Evolutionary conservation across 2,888 invertebrate genomes (phyloP).

Genomic region (Embidobia sp.): DNA sequence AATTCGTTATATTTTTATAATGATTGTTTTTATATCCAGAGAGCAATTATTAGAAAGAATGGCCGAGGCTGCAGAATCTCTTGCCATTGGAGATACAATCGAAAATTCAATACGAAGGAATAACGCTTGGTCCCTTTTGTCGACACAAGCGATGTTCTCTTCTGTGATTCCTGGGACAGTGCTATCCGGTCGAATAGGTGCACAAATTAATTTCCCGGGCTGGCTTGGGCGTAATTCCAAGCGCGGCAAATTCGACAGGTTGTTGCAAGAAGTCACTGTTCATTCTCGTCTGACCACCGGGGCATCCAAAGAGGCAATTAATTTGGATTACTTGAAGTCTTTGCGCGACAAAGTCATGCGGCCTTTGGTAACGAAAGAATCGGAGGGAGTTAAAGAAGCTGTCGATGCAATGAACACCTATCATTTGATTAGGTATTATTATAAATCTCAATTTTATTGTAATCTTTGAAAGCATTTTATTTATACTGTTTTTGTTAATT

Average conservation of each 20-base stretch:
- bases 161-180: conserved; percentile 94
- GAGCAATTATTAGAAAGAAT: conserved; percentile 86
- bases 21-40: conserved; percentile 74
- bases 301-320: conserved; percentile 89
- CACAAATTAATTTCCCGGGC: conserved; percentile 93
- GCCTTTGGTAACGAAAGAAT: conserved; percentile 88
- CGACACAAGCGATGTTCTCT: conserved; percentile 93
- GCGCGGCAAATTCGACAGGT: conserved; percentile 89
- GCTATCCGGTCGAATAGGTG: conserved; percentile 90
- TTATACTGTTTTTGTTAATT: conserved; percentile 33
- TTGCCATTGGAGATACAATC: conserved; percentile 93
- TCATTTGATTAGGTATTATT: conserved; percentile 85
- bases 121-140: conserved; percentile 94
- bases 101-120: conserved; percentile 90
- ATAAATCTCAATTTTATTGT: neutral
- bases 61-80: conserved; percentile 91
- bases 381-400: conserved; percentile 88
- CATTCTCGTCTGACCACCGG: conserved; percentile 76
- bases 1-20: too few relatives aligned
- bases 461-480: too few relatives aligned
- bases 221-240: conserved; percentile 99
- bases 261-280: conserved; percentile 77
- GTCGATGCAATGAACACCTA: conserved; percentile 91
- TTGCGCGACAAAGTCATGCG: conserved; percentile 88
- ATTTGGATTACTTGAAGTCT: conserved; percentile 93